Evolutionary conservation across 1,140 invertebrate species (phyloP).

Genomic region (Pogonomyrmex barbatus): DNA sequence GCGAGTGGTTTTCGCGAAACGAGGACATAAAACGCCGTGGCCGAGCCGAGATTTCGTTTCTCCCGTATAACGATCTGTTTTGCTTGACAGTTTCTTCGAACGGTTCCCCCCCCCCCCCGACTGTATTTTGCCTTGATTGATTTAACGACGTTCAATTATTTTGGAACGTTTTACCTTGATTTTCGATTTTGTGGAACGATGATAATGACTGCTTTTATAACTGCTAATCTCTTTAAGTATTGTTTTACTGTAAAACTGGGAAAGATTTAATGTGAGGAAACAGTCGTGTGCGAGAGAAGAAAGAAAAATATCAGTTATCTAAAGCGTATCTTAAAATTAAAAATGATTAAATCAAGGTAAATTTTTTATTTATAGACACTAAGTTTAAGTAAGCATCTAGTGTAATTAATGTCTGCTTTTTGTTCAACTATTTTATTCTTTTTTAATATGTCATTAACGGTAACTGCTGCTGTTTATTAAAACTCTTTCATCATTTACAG

Average conservation of each 20-base stretch:
- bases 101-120: neutral
- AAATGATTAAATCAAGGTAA: neutral
- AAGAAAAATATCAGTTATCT: neutral
- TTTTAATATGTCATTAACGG: slow-evolving; percentile 16
- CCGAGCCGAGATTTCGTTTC: slow-evolving; percentile 25
- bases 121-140: neutral
- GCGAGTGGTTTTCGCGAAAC: slow-evolving; percentile 59
- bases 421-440: too few relatives aligned
- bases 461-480: slow-evolving; percentile 1
- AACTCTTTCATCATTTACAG: neutral
- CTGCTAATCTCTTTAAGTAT: neutral
- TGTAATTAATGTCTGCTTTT: neutral
- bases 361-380: neutral
- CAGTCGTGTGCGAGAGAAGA: neutral
- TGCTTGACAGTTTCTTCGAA: slow-evolving; percentile 5
- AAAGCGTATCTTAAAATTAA: neutral
- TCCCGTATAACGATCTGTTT: neutral
- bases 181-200: neutral
- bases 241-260: neutral
- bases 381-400: slow-evolving; percentile 1
- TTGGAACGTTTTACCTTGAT: neutral
- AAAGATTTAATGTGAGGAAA: neutral
- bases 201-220: neutral
- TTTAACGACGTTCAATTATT: neutral
- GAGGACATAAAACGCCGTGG: slow-evolving; percentile 32